A percentile compares a stretch with the other conserved stretches of the same genome.
Conservation (phyloP, 2,888 invertebrate species). For the Agonopterix alstromeriana region DNA sequence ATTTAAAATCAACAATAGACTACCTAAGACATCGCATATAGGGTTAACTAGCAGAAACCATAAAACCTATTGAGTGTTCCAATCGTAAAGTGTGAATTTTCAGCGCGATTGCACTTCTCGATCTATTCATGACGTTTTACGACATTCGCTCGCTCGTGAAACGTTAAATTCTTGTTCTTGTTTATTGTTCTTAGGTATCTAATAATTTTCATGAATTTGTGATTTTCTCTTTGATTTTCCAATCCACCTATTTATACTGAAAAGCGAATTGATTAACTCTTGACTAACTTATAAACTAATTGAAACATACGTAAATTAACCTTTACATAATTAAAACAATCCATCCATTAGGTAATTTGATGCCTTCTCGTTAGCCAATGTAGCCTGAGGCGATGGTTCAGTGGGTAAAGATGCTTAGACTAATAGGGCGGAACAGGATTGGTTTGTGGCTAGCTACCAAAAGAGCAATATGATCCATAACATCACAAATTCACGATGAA, state of each 20-base stretch:
- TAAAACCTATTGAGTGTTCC: slow-evolving; percentile 44
- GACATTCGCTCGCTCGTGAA: slow-evolving; percentile 24
- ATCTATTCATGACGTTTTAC: slow-evolving; percentile 49
- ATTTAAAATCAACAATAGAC: no score
- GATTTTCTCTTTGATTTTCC: no score
- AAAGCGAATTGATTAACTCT: no score
- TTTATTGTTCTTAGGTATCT: slow-evolving; percentile 25
- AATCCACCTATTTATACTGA: no score
- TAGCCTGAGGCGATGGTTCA: slow-evolving; percentile 23
- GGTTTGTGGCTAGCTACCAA: no score
- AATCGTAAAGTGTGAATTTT: slow-evolving; percentile 50
- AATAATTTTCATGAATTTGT: slow-evolving; percentile 1
- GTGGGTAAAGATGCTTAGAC: slow-evolving; percentile 19
- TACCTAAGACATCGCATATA: slow-evolving; percentile 3
- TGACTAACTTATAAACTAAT: slow-evolving; percentile 1
- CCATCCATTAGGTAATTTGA: slow-evolving; percentile 26
- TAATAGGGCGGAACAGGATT: slow-evolving; percentile 12
- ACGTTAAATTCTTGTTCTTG: slow-evolving; percentile 28
- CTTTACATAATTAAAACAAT: slow-evolving; percentile 17
- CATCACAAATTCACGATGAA: no score
- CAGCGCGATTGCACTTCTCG: slow-evolving; percentile 37
- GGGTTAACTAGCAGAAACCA: slow-evolving; percentile 28
- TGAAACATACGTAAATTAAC: slow-evolving; percentile 10
- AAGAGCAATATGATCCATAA: no score
- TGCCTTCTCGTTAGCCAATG: slow-evolving; percentile 13